Base-by-base conservation (phyloP, 2,113 vertebrate genomes). In the Polyodon spathula region DNA sequence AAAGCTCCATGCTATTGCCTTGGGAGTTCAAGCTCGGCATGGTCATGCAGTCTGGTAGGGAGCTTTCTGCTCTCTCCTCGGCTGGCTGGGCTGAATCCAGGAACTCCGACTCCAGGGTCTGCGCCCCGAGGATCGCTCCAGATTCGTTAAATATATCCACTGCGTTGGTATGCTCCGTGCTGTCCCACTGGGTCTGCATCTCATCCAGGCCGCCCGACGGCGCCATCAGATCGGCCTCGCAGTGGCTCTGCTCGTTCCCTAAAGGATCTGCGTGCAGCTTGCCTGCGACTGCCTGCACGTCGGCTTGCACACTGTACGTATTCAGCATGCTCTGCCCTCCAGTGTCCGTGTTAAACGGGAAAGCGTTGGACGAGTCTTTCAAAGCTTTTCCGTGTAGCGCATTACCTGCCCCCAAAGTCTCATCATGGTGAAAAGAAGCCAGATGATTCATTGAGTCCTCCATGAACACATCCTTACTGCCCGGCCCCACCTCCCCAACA, bases 261-360 rank as follows among this genome's bases (percentile, higher is more conserved):
- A 87, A 71, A 50, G 86, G 85, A 9, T 87, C 84, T 0, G 82
- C 85, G 57, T 84, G 71, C 4, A 88, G 74, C 51, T 84, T 84
- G 2, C 78, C 80, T 7, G 81, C 77, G 2, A 87, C 73, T 39
- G 73, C 72, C 59, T 85, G 85, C 0, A 63, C 17, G 51, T 70
- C 73, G 15, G 74, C 79, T 1, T 78, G 82, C 2, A 83, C 80
- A 0, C 75, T 80, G 8, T 89, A 88, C 0, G 84, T 81, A 74
- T 87, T 89, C 27, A 89, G 78, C 86, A 89, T 89, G 76, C 80
- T 89, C 37, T 86, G 84, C 4, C 83, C 86, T 6, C 78, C 86
- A 0, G 84, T 67, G 0, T 80, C 82, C 0, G 86, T 86, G 65
- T 89, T 89, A 42, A 89, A 89, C 0, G 86, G 86, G 67, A 89